Evolutionary conservation across 2,888 invertebrate genomes (phyloP).

Genomic region (Sphaeridia pumilis): DNA sequence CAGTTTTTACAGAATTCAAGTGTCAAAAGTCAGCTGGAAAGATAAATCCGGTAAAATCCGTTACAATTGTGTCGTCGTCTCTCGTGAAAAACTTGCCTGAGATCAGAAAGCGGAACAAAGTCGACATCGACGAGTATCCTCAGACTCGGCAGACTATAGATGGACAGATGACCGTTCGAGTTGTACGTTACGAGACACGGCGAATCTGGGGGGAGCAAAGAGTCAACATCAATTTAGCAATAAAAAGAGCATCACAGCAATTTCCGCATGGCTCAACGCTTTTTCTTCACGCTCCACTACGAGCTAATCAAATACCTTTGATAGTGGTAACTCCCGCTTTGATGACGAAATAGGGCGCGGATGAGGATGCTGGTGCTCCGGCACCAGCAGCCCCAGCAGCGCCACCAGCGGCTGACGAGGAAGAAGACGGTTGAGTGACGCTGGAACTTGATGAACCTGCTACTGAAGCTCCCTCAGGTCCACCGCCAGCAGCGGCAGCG

Average conservation of each 20-base stretch:
- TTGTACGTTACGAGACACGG: conserved; percentile 88
- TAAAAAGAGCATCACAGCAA: too few species aligned
- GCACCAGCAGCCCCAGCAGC: too few species aligned
- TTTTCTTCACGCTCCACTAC: too few species aligned
- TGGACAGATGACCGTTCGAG: conserved; percentile 84
- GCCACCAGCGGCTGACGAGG: too few species aligned
- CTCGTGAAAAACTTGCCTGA: conserved; percentile 63
- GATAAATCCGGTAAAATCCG: too few species aligned
- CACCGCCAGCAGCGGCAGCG: conserved; percentile 3
- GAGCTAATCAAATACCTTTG: too few species aligned
- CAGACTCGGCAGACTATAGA: conserved; percentile 91
- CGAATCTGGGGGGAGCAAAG: conserved; percentile 54
- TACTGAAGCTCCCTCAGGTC: neutral
- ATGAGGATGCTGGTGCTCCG: conserved; percentile 1
- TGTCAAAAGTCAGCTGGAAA: too few species aligned
- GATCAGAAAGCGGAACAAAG: conserved; percentile 84
- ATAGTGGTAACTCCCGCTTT: conserved; percentile 85
- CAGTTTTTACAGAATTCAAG: too few species aligned
- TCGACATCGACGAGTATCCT: conserved; percentile 83
- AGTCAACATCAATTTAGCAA: too few species aligned
- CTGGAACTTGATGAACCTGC: neutral
- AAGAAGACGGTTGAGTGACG: neutral
- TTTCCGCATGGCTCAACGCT: too few species aligned
- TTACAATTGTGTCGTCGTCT: too few species aligned
- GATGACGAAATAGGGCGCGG: conserved; percentile 56